Evolutionary conservation across 2,797 vertebrate genomes (phyloP).

Genomic region (Anomalospiza imberbis): DNA sequence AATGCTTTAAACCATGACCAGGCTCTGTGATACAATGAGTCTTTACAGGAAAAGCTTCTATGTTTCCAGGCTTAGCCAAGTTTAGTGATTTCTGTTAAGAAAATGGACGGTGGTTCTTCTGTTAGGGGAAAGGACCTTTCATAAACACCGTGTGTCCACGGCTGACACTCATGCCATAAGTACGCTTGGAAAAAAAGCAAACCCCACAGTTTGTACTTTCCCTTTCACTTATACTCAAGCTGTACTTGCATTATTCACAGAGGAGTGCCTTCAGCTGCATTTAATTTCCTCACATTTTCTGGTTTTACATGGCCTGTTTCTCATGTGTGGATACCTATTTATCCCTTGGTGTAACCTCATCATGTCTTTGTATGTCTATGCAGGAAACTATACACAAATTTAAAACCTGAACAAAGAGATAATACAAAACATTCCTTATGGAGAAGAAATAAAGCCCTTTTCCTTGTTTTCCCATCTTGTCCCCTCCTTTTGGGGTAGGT

Average conservation of each 20-base stretch:
- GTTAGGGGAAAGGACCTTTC: not conserved
- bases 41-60: not conserved
- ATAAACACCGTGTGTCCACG: not conserved
- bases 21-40: not conserved
- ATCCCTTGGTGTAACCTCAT: not conserved
- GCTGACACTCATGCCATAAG: accelerated
- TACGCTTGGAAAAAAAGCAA: not conserved
- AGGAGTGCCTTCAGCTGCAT: not conserved
- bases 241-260: not conserved
- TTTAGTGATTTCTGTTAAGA: not conserved
- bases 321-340: not conserved
- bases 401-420: not conserved
- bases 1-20: not conserved
- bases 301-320: accelerated
- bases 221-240: not conserved
- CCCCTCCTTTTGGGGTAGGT: not conserved
- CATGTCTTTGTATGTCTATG: not conserved
- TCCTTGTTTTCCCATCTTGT: not conserved
- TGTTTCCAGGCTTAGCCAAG: not conserved
- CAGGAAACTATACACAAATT: not conserved
- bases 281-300: not conserved
- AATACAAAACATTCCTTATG: not conserved
- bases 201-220: not conserved
- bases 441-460: not conserved
- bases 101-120: not conserved